phyloP scores from a whole-genome alignment of 2,113 vertebrate genomes.

The Uropsilus gracilis region DNA sequence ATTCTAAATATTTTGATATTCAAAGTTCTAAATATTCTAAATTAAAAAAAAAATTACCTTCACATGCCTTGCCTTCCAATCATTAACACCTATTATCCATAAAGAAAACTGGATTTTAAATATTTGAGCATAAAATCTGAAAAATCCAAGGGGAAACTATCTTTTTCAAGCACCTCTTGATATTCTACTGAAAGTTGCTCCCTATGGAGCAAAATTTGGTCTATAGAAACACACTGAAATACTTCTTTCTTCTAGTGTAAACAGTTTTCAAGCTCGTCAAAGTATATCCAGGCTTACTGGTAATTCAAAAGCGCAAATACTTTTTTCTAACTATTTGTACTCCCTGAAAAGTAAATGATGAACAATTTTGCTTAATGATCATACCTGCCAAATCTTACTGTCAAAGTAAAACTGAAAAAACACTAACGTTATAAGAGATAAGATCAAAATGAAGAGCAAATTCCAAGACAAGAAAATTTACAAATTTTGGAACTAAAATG shows the following conservation, averaged over 20 bases:
- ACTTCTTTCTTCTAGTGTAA: slow-evolving; percentile 37
- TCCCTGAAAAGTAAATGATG: slow-evolving; percentile 23
- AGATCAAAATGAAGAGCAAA: slow-evolving; percentile 65
- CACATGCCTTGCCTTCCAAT: background rate
- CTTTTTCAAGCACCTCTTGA: background rate
- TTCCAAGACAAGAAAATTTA: slow-evolving; percentile 81
- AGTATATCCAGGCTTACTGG: background rate
- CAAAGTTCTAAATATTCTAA: slow-evolving; percentile 36
- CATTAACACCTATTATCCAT: background rate
- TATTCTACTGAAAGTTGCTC: background rate
- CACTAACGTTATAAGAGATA: slow-evolving; percentile 67
- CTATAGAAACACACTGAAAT: background rate
- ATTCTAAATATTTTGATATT: slow-evolving; percentile 23
- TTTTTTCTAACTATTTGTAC: slow-evolving; percentile 57
- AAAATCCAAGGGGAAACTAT: background rate
- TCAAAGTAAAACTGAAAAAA: slow-evolving; percentile 66
- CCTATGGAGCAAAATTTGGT: background rate
- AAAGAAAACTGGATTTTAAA: slow-evolving; percentile 24
- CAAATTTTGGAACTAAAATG: slow-evolving; percentile 67
- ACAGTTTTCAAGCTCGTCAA: slow-evolving; percentile 37
- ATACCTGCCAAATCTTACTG: slow-evolving; percentile 53
- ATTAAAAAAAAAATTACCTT: background rate
- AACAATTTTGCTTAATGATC: slow-evolving; percentile 52
- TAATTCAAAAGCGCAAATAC: slow-evolving; percentile 62
- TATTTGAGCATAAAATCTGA: background rate